Evolutionary conservation across 2,888 invertebrate species (phyloP).

Genomic region (Coecobrya sp.): DNA sequence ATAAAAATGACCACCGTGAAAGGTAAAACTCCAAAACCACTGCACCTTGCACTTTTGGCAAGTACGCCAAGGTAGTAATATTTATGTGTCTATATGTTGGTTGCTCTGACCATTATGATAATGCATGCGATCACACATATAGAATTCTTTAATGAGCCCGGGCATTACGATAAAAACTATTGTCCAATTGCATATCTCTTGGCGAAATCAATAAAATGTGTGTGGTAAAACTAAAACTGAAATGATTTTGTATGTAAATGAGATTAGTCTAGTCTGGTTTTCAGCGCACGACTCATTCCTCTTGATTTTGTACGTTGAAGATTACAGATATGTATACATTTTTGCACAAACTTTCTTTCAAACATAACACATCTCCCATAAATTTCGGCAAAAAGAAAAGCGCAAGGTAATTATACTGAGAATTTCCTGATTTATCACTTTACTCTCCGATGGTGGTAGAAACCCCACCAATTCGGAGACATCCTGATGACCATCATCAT

Average conservation of each 20-base stretch:
- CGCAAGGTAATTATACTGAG: slow-evolving; percentile 51
- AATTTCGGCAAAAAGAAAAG: slow-evolving; percentile 57
- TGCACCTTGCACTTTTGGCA: background rate
- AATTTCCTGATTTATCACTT: slow-evolving; percentile 32
- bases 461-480: background rate
- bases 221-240: slow-evolving; percentile 40
- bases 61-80: too few species aligned
- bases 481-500: background rate
- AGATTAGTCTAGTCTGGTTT: slow-evolving; percentile 64
- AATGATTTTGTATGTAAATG: slow-evolving; percentile 71
- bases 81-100: too few species aligned
- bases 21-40: background rate
- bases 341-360: slow-evolving; percentile 14
- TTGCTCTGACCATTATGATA: background rate
- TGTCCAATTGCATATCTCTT: slow-evolving; percentile 19
- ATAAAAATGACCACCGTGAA: slow-evolving; percentile 35
- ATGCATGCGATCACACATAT: background rate
- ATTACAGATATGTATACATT: background rate
- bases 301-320: background rate
- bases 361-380: background rate
- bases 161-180: background rate
- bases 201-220: slow-evolving; percentile 48
- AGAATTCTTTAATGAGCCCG: slow-evolving; percentile 25
- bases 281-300: slow-evolving; percentile 29
- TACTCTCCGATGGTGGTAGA: background rate